Evolutionary conservation across 2,113 vertebrate species (phyloP), one percentile per base, ranked within the genome.

Genomic region (Chaetura pelagica): DNA sequence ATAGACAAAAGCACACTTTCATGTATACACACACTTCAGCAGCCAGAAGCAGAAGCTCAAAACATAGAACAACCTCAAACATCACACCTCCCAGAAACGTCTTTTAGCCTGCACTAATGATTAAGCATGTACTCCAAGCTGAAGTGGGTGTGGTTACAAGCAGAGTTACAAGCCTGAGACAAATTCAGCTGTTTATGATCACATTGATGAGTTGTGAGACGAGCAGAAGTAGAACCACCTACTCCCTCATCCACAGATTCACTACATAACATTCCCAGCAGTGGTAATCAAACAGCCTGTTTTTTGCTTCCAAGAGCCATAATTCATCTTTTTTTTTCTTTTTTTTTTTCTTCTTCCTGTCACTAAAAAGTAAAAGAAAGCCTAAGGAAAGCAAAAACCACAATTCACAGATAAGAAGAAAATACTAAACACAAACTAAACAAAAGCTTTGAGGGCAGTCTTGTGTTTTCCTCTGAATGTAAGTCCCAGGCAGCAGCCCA

Each of bases 171-270:
- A 86, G 61, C 18, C 48, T 66, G 76, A 92, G 80, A 76, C 78
- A 77, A 69, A 77, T 48, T 80, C 94, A 95, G 73, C 86, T 95
- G 86, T 89, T 95, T 92, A 67, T 34, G 48, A 55, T 61, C 29
- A 34, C 38, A 52, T 82, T 79, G 75, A 92, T 84, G 80, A 96
- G 83, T 7, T 92, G 93, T 86, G 81, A 94, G 91, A 96, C 52
- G 5, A 86, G 64, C 79, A 94, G 79, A 90, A 95, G 83, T 12
- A 84, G 83, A 92, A 78, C 73, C 48, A 79, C 93, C 93, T 87
- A 88, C 80, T 61, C 86, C 62, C 30, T 75, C 86, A 81, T 52
- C 88, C 92, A 74, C 91, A 54, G 73, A 62, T 90, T 77, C 74
- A 73, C 77, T 73, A 68, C 61, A 87, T 17, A 84, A 49, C 76